Evolutionary conservation across 2,888 invertebrate genomes (phyloP), one percentile per base, ranked within the genome.

Genomic region (Barypeithes pellucidus): DNA sequence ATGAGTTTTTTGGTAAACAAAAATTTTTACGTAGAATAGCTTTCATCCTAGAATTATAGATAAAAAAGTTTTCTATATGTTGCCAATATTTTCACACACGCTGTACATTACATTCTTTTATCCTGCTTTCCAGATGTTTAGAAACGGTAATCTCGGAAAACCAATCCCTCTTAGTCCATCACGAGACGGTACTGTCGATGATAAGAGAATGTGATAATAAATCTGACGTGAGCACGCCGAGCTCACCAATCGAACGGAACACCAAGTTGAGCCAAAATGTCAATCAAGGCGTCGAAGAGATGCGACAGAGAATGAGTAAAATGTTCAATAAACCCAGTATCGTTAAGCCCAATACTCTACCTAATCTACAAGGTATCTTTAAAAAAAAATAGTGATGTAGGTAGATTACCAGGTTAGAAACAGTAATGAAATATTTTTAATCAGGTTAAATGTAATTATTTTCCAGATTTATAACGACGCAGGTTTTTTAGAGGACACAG

Each of bases 291-390:
- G 88, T 90, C 45, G 90, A 90, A 81, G 90, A 91, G 67, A 88
- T 91, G 86, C 87, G 88, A 57, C 89, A 89, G 77, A 86, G 88
- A 79, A 87, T 91, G 80, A 89, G 89, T 73, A 91, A 90, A 79
- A 90, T 90, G 76, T 90, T 91, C 74, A 82, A 82, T 69, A 84
- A 83, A 75, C 83, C 84, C 75, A 87, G 86, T 18, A 83, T 84
- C 67, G 77, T 82, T n/a, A 85, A 85, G 77, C 82, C 83, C 50
- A 81, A 82, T 73, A 84, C 84, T 76, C 77, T 86, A 75, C 82
- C 85, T 11, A 86, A 85, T 80, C 79, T 87, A 41, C 87, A 86
- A 79, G 84, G 84, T 60, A 85, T 87, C 67, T 87, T 87, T 82
- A 86, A 86, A 77, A 87, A 87, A 77, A 87, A 87, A 79, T 87